These are phyloP conservation scores for Chorisops tibialis DNA, from an alignment of 2,888 invertebrate species.

Conservation along the genomic window DNA sequence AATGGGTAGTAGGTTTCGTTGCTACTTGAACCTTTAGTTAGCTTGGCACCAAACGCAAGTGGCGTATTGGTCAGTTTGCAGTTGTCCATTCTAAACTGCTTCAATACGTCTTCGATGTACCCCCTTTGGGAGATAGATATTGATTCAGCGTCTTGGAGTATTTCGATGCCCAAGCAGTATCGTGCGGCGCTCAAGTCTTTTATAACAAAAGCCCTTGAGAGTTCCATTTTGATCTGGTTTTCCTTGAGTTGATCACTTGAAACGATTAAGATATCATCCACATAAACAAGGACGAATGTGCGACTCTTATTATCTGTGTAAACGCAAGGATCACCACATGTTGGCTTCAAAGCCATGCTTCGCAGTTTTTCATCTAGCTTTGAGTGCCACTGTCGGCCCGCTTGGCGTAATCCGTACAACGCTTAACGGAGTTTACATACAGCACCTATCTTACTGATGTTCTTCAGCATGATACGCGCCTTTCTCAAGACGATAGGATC, in stretches of 20 bases:
- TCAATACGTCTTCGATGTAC: background rate
- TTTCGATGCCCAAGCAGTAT: background rate
- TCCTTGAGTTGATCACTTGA: background rate
- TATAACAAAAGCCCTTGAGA: background rate
- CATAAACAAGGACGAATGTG: background rate
- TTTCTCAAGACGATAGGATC: constrained; percentile 23
- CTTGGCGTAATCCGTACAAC: constrained; percentile 35
- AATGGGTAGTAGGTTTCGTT: background rate
- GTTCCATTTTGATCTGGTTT: background rate
- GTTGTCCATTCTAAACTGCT: background rate
- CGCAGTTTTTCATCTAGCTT: constrained; percentile 34
- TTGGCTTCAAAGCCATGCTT: constrained; percentile 31
- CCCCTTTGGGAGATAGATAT: background rate
- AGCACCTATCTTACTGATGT: constrained; percentile 24
- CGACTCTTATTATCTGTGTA: constrained; percentile 20
- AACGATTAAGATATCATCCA: background rate
- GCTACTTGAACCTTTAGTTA: too few species aligned
- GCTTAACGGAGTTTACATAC: constrained; percentile 34
- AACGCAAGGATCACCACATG: constrained; percentile 33
- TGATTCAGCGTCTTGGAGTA: background rate
- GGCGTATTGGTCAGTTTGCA: background rate
- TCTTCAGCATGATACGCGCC: constrained; percentile 12
- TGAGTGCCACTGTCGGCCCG: constrained; percentile 35
- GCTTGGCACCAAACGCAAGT: too few species aligned
- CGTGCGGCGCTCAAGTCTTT: background rate